Percentiles rank a stretch among this genome's conserved stretches.
Conservation (phyloP, 2,888 invertebrate species). For the Macrophya annulata region DNA sequence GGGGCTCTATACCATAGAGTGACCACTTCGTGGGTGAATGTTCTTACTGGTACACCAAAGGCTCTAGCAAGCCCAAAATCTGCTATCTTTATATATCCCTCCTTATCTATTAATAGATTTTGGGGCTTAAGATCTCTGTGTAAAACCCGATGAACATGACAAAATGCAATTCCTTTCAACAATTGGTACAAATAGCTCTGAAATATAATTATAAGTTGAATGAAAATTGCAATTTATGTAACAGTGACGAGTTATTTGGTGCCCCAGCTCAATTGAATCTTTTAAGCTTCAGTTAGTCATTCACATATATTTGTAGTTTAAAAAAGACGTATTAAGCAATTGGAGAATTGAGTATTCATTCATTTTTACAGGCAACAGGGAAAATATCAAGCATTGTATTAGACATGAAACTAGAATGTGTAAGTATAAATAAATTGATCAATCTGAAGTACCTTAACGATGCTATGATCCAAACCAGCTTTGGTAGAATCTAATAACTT, state of each 20-base stretch:
- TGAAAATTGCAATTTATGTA: constrained; percentile 18
- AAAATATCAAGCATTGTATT: constrained; percentile 16
- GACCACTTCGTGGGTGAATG: constrained; percentile 97
- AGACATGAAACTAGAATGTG: constrained; percentile 56
- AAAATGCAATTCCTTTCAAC: constrained; percentile 92
- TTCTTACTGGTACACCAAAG: constrained; percentile 94
- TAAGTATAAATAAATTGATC: not conserved
- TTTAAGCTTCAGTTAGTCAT: not conserved
- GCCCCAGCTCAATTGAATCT: not conserved
- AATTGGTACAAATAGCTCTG: constrained; percentile 93
- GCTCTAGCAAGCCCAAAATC: constrained; percentile 98
- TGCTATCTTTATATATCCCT: constrained; percentile 95
- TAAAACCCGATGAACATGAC: constrained; percentile 93
- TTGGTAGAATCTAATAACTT: constrained; percentile 90
- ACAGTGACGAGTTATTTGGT: not conserved
- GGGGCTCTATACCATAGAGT: constrained; percentile 99
- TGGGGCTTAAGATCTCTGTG: constrained; percentile 98
- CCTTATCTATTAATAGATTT: constrained; percentile 93
- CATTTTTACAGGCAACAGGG: not conserved
- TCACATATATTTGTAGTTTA: not conserved
- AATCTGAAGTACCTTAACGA: constrained; percentile 84
- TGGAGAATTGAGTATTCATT: not conserved
- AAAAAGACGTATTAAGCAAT: not conserved
- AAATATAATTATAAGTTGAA: constrained; percentile 54
- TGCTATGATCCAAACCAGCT: constrained; percentile 83